Base-by-base conservation (phyloP, 2,113 vertebrate genomes). In the Salminus brasiliensis region DNA sequence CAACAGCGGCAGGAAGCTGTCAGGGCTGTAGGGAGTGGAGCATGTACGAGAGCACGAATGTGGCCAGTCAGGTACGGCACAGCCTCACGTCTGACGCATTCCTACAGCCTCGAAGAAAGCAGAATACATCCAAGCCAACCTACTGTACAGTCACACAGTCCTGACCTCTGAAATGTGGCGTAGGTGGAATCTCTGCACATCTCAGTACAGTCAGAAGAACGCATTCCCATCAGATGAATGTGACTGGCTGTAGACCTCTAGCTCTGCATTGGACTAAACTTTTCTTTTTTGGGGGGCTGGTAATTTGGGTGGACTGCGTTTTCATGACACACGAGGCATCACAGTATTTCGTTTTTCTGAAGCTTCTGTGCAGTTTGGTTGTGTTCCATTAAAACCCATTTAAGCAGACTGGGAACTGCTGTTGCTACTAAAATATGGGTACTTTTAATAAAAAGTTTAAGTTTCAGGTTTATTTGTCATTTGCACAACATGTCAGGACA, bases 1-100 rank as follows among this genome's bases (percentile, higher is more conserved):
- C 52, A 21, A 36, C 66, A 23, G 29, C 29, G n/a, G 34, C 43
- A 79, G 67, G 39, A 78, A 71, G 43, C 49, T 49, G 39, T 60
- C 12, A 70, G 27, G 66, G 29, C 59, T 39, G 41, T 18, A 18
- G 53, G 45, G 59, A 65, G 10, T 63, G 60, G 27, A 60, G 66
- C 25, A 8, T 47, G 27, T 49, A 21, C 7, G 39, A 23, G 62
- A 30, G 29, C 60, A 34, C 21, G 60, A 63, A 30, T 13, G 4
- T 30, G 27, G 59, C 25, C 15, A 16, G 27, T 53, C 18, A 6
- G 49, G 49, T 23, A 15, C 5, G 59, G 27, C 21, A 11, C 16
- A 10, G 32, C 18, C 2, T n/a, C n/a, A n/a, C n/a, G 9, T 39
- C 21, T 39, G 62, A 23, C 18, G 3, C 18, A 23, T 36, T 66